phyloP scores from a whole-genome alignment of 2,888 invertebrate species.

The Stenchaetothrips biformis region DNA sequence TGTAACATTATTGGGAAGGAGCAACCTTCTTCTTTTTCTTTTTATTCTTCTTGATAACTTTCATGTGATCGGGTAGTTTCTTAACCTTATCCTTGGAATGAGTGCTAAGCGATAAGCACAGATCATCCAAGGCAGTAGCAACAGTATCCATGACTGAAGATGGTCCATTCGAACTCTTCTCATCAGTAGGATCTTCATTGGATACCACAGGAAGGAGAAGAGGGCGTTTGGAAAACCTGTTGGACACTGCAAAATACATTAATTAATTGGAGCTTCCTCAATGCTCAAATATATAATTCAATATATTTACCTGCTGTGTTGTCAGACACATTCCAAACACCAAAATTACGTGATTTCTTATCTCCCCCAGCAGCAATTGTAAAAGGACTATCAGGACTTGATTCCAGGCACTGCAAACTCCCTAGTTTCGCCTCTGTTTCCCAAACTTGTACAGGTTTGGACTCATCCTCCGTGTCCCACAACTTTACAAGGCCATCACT shows the following conservation, averaged over 20 bases:
- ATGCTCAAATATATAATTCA: background rate
- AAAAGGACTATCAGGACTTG: conserved; percentile 77
- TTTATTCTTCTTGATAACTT: background rate
- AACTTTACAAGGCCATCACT: conserved; percentile 77
- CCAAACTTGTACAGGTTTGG: conserved; percentile 45
- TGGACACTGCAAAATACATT: background rate
- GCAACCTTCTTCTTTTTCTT: background rate
- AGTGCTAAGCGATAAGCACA: background rate
- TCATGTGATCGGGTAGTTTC: background rate
- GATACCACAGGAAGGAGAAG: background rate
- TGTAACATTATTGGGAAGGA: background rate
- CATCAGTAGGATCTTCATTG: background rate
- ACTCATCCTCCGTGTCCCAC: conserved; percentile 61
- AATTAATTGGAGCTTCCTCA: too few species aligned
- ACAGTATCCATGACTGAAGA: conserved; percentile 4
- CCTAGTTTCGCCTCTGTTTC: conserved; percentile 63
- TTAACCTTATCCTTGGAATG: background rate
- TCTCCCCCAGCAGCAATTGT: conserved; percentile 81
- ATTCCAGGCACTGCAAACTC: conserved; percentile 63
- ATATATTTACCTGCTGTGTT: background rate
- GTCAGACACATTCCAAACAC: conserved; percentile 56
- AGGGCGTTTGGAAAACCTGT: conserved; percentile 8
- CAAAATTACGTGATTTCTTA: conserved; percentile 69
- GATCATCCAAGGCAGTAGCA: background rate
- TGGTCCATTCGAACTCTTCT: background rate